Conservation (phyloP, 2,797 vertebrate genomes). For the Acropternis orthonyx region DNA sequence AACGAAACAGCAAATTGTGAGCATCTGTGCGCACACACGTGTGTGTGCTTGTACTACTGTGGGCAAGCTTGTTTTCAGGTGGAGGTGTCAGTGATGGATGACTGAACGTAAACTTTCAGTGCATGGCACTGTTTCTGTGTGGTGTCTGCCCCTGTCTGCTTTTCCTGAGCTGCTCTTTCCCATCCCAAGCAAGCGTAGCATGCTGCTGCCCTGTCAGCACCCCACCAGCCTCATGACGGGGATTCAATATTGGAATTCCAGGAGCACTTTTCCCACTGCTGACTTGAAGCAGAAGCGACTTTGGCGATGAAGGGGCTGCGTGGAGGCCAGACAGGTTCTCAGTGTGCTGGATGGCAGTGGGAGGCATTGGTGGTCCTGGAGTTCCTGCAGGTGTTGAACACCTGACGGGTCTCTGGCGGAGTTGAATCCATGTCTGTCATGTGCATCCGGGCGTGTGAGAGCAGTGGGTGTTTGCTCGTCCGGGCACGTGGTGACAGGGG, state of each 20-base stretch:
- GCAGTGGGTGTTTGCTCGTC: not conserved
- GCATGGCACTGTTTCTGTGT: not conserved
- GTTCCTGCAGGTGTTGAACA: slow-evolving; percentile 43
- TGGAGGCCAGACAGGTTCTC: fast-evolving
- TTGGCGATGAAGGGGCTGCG: not conserved
- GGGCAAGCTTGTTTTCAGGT: not conserved
- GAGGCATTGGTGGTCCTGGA: slow-evolving; percentile 14
- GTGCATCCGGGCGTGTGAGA: not conserved
- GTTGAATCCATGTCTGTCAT: not conserved
- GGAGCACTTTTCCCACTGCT: slow-evolving; percentile 12
- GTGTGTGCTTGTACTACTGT: not conserved
- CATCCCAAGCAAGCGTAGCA: slow-evolving; percentile 44
- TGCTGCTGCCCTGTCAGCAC: slow-evolving; percentile 1
- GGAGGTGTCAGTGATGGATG: not conserved
- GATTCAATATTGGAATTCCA: slow-evolving; percentile 35
- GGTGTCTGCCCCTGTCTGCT: not conserved
- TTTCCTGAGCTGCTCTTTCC: not conserved
- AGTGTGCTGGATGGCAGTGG: not conserved
- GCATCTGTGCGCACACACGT: not conserved
- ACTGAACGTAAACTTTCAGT: not conserved
- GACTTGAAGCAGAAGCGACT: not conserved
- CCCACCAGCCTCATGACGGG: not conserved
- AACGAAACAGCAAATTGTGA: not conserved
- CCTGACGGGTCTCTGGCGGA: not conserved
- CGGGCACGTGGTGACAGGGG: not conserved